Evolutionary conservation across 2,888 invertebrate genomes (phyloP).

Genomic region (Drosophila formosana): DNA sequence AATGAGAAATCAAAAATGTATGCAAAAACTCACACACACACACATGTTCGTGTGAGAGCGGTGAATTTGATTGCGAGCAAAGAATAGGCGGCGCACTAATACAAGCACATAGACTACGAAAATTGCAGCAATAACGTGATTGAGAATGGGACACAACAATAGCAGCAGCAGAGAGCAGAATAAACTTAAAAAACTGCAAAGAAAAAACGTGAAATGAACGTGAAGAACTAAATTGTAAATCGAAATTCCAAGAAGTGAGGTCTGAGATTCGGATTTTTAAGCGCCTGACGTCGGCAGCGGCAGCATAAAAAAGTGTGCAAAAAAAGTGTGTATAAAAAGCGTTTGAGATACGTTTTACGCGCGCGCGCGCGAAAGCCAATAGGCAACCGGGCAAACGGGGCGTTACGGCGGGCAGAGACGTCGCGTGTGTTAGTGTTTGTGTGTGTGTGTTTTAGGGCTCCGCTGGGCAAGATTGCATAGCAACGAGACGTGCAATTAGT

Average conservation of each 20-base stretch:
- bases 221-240: slow-evolving; percentile 78
- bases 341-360: slow-evolving; percentile 72
- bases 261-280: slow-evolving; percentile 59
- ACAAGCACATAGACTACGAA: slow-evolving; percentile 51
- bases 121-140: slow-evolving; percentile 76
- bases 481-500: slow-evolving; percentile 61
- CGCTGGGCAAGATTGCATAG: slow-evolving; percentile 36
- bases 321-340: slow-evolving; percentile 50
- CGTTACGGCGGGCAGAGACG: slow-evolving; percentile 26
- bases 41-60: slow-evolving; percentile 4
- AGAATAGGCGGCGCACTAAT: slow-evolving; percentile 70
- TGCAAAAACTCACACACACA: slow-evolving; percentile 58
- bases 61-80: slow-evolving; percentile 68
- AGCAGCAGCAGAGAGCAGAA: slow-evolving; percentile 54
- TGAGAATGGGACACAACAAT: slow-evolving; percentile 72
- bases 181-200: slow-evolving; percentile 49
- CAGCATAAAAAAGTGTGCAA: slow-evolving; percentile 53
- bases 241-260: slow-evolving; percentile 78
- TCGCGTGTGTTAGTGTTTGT: slow-evolving; percentile 3
- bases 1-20: slow-evolving; percentile 62
- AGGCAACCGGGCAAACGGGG: slow-evolving; percentile 48
- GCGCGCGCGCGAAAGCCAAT: slow-evolving; percentile 70
- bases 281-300: slow-evolving; percentile 56
- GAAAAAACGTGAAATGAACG: slow-evolving; percentile 57
- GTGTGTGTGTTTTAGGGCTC: slow-evolving; percentile 44